These are phyloP conservation scores for Dysidea cf. avara DNA, from an alignment of 37 sponge, comb jelly and placozoan species.

Conservation along the genomic window DNA sequence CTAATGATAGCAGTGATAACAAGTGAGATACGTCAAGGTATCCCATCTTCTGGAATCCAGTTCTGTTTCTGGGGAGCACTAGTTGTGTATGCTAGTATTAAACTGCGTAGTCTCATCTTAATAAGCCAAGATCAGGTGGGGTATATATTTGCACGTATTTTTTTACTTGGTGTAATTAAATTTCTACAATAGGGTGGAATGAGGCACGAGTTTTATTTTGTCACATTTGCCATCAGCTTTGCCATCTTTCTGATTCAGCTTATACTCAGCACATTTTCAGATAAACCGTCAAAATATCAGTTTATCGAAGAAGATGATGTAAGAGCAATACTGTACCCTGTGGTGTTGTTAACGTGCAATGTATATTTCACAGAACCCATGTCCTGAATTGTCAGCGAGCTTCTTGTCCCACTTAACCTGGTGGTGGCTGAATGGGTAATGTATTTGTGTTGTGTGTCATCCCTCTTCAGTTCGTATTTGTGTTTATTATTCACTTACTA, in stretches of 20 bases:
- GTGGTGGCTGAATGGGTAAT: not conserved
- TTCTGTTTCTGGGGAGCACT: constrained; percentile 74
- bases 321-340: not conserved
- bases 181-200: constrained; percentile 14
- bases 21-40: constrained; percentile 35
- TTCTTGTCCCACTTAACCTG: constrained; percentile 45
- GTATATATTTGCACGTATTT: too few species aligned
- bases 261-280: constrained; percentile 57
- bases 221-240: constrained; percentile 36
- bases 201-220: constrained; percentile 42
- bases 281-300: constrained; percentile 15
- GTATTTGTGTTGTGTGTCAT: too few species aligned
- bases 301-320: constrained; percentile 20
- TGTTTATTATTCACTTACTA: too few species aligned
- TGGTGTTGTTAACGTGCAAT: too few species aligned
- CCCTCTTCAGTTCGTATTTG: too few species aligned
- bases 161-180: too few species aligned
- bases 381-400: constrained; percentile 46
- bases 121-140: constrained; percentile 35
- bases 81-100: constrained; percentile 49
- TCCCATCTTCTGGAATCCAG: constrained; percentile 60
- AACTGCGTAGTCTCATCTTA: constrained; percentile 55
- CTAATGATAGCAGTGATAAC: constrained; percentile 35
- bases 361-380: constrained; percentile 16
- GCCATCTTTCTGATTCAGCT: constrained; percentile 48